Evolutionary conservation across 2,113 vertebrate genomes (phyloP).

Genomic region (Ascaphus truei): DNA sequence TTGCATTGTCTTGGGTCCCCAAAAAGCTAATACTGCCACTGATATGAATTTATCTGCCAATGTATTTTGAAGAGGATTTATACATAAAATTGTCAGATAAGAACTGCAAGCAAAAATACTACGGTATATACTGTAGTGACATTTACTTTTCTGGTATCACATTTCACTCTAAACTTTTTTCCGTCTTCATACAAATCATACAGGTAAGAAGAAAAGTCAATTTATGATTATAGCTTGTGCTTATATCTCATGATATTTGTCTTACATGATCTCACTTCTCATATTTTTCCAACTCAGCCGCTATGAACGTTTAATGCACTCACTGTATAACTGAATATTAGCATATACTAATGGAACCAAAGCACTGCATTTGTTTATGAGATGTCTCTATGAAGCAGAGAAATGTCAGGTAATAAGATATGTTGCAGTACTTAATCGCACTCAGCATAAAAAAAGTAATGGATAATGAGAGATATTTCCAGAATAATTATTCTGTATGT

Average conservation of each 20-base stretch:
- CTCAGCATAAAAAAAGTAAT: constrained; percentile 31
- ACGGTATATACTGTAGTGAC: too few species aligned
- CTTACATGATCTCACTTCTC: not conserved
- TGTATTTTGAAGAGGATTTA: too few species aligned
- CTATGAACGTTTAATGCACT: constrained; percentile 5
- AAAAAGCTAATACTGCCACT: too few species aligned
- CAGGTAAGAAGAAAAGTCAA: not conserved
- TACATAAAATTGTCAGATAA: too few species aligned
- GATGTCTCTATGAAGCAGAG: constrained; percentile 16
- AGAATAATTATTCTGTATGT: constrained; percentile 1
- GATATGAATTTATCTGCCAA: too few species aligned
- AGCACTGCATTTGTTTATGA: constrained; percentile 26
- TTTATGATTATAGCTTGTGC: not conserved
- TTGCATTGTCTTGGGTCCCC: too few species aligned
- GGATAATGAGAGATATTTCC: constrained; percentile 30
- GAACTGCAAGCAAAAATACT: too few species aligned
- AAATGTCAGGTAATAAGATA: constrained; percentile 35
- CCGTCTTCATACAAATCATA: not conserved
- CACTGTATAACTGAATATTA: constrained; percentile 20
- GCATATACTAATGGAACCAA: constrained; percentile 29
- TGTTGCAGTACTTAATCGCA: constrained; percentile 31
- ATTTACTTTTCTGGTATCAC: too few species aligned
- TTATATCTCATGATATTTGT: constrained; percentile 16
- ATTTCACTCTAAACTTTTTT: not conserved
- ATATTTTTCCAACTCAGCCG: constrained; percentile 7